These are phyloP conservation scores for Pachypanchax playfairii DNA, from an alignment of 2,113 vertebrate genomes.

Conservation along the genomic window DNA sequence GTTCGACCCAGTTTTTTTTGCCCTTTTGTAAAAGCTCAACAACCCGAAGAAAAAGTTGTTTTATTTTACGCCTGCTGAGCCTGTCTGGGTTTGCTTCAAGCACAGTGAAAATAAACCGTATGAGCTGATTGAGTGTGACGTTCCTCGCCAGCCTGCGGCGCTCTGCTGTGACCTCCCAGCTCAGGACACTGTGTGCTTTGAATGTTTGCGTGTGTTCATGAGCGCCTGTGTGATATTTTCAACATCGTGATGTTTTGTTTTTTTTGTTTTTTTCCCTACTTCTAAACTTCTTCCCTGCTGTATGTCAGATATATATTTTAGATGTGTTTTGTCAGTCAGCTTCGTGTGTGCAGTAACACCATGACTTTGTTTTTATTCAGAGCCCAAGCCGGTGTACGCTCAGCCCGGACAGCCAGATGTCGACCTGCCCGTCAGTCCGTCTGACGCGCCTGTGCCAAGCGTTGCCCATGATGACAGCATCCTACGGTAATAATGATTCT, in stretches of 20 bases:
- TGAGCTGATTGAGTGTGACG: constrained; percentile 74
- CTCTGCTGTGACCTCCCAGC: constrained; percentile 65
- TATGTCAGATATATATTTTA: not conserved
- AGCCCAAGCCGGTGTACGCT: constrained; percentile 98
- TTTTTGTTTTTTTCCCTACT: not conserved
- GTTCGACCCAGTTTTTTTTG: constrained; percentile 35
- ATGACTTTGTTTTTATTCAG: constrained; percentile 68
- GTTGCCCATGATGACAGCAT: constrained; percentile 94
- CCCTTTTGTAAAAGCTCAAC: constrained; percentile 39
- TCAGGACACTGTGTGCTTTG: constrained; percentile 53
- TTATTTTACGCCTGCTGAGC: constrained; percentile 69
- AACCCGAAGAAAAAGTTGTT: constrained; percentile 41
- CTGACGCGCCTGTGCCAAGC: constrained; percentile 92
- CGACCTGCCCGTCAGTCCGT: constrained; percentile 96
- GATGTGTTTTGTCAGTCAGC: not conserved
- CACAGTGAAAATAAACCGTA: constrained; percentile 68
- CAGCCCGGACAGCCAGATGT: constrained; percentile 97
- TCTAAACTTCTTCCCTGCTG: not conserved
- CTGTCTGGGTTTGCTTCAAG: constrained; percentile 59
- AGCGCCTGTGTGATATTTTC: constrained; percentile 12
- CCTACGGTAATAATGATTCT: constrained; percentile 81
- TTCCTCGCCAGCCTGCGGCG: constrained; percentile 57
- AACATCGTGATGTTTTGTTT: not conserved
- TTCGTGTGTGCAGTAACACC: constrained; percentile 9
- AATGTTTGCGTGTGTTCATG: constrained; percentile 20